These are phyloP conservation scores for Tragelaphus buxtoni DNA, from an alignment of 2,113 vertebrate species.

Conservation along the genomic window DNA sequence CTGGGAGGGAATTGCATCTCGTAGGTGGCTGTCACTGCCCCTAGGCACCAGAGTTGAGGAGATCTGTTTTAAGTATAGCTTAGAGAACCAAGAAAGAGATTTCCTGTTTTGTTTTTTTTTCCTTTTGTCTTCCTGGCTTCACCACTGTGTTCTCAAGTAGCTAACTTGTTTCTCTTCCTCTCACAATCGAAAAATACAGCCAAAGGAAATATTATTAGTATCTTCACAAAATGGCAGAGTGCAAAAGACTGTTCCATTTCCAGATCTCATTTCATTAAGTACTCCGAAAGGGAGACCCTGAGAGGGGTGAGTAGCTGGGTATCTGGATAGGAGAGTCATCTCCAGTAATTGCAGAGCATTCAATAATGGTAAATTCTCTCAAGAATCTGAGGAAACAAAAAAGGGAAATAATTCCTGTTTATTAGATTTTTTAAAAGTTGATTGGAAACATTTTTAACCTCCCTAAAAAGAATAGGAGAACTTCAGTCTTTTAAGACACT, in stretches of 20 bases:
- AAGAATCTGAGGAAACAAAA: background rate
- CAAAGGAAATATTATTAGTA: background rate
- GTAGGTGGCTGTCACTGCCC: background rate
- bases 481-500: conserved; percentile 3
- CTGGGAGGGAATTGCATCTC: background rate
- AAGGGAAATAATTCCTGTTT: background rate
- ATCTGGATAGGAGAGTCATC: background rate
- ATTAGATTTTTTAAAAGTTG: conserved; percentile 20
- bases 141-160: background rate
- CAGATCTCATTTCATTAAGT: background rate
- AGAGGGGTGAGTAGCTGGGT: background rate
- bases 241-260: background rate
- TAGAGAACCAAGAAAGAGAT: background rate
- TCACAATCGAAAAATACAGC: background rate
- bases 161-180: conserved; percentile 1
- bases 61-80: background rate
- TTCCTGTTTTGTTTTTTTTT: background rate
- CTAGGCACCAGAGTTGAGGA: background rate
- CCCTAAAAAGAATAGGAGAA: conserved; percentile 9
- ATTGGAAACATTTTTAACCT: conserved; percentile 33
- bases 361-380: background rate
- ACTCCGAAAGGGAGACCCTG: background rate
- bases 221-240: background rate
- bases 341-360: background rate
- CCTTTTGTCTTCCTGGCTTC: background rate